Base-by-base conservation (phyloP, 2,113 vertebrate species). In the Trachemys scripta region DNA sequence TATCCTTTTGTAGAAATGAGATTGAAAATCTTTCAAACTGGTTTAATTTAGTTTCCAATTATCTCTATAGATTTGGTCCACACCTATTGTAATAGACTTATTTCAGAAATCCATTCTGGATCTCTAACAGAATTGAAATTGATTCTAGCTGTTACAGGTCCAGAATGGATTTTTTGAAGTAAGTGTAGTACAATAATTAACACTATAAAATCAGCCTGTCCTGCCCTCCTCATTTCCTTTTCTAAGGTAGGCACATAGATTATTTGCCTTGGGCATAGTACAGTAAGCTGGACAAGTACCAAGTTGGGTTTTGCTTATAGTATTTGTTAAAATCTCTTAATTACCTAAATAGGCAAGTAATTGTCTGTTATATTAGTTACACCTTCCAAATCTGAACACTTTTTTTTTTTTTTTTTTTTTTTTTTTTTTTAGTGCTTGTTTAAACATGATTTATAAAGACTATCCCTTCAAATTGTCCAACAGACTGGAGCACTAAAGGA, bases 261-360 rank as follows among this genome's bases (percentile, higher is more conserved):
- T 35, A 4, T 75, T 78, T 76, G 42, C 42, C n/a, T 49, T 0
- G 0, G 57, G 22, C 47, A 54, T 53, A 62, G 3, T 1, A 3
- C 53, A 79, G 79, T 76, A 45, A 79, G 81, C 84, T 80, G 57
- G 84, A 38, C 8, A 38, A 25, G 45, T 47, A 8, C 83, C 69
- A 91, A 45, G 53, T 47, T 79, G 42, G 9, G 22, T 94, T 90
- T 42, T 13, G 1, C 29, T 12, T n/a, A 16, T 84, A 72, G 38
- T n/a, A 0, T 56, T 65, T 35, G 35, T 65, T 17, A 17, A 65
- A 65, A 65, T 29, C 50, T 16, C 45, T 88, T 88, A 79, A 42
- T 20, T 78, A 38, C 35, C 57, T 93, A 82, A 42, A 50, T 72
- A 35, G 51, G 59, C 72, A 42, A 35, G 10, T 42, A 75, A 75